Percentiles rank a stretch among this genome's conserved stretches.
These are phyloP conservation scores for Drosophila biarmipes DNA, from an alignment of 1,140 invertebrate species.

Conservation along the genomic window DNA sequence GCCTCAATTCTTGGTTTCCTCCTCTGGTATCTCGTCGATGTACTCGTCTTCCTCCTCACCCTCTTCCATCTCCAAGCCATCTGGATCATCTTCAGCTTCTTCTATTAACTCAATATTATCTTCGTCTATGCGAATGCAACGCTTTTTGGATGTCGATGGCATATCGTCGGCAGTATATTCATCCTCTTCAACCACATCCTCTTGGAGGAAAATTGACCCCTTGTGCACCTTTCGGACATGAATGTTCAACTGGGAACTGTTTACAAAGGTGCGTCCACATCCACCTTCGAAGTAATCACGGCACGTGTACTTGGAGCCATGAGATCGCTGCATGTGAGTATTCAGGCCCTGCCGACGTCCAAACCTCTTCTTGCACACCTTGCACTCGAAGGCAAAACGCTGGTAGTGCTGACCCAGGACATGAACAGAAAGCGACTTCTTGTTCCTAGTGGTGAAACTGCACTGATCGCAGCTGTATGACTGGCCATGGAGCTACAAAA, in stretches of 20 bases:
- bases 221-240: constrained; percentile 63
- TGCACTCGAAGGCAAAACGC: constrained; percentile 62
- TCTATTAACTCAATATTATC: constrained; percentile 49
- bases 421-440: constrained; percentile 71
- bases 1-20: constrained; percentile 5
- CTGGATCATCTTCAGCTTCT: constrained; percentile 11
- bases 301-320: constrained; percentile 44
- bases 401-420: constrained; percentile 65
- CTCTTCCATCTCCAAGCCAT: constrained; percentile 17
- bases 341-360: constrained; percentile 64
- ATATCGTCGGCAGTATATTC: constrained; percentile 9
- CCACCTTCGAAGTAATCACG: constrained; percentile 43
- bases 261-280: constrained; percentile 49
- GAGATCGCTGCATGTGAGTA: constrained; percentile 67
- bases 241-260: constrained; percentile 34
- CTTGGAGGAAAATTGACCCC: constrained; percentile 14
- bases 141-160: constrained; percentile 47
- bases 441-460: constrained; percentile 68
- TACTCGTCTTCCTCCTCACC: background rate
- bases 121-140: constrained; percentile 23
- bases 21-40: background rate
- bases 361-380: constrained; percentile 58
- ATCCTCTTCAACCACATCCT: constrained; percentile 43
- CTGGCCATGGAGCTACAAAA: constrained; percentile 46
- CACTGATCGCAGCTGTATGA: constrained; percentile 63